A percentile compares a stretch with the other conserved stretches of the same genome.
These are phyloP conservation scores for Tetrax tetrax DNA, from an alignment of 2,113 vertebrate genomes.

Conservation along the genomic window DNA sequence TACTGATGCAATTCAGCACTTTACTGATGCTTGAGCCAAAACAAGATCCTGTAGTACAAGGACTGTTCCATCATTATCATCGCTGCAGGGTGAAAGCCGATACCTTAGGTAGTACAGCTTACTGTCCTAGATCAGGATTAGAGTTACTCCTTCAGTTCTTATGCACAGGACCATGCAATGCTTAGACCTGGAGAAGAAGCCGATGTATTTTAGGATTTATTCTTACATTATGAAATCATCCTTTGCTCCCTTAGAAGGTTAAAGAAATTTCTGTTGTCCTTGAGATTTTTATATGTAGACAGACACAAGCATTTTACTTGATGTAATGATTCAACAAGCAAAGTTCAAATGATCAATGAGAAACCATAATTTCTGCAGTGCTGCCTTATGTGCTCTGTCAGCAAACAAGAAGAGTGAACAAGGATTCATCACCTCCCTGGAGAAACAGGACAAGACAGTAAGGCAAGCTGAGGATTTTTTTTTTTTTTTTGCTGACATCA, in stretches of 20 bases:
- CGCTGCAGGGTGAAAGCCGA: neutral
- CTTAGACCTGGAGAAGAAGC: neutral
- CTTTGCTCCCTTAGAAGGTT: neutral
- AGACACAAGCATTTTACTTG: neutral
- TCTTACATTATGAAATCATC: neutral
- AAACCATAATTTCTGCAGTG: neutral
- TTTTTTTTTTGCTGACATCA: neutral
- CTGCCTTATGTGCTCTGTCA: constrained; percentile 1
- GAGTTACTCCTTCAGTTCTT: neutral
- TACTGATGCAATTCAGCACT: neutral
- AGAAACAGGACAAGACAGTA: neutral
- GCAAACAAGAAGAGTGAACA: neutral
- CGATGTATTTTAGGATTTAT: neutral
- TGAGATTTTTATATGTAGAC: neutral
- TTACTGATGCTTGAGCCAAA: neutral
- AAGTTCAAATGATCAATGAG: constrained; percentile 30
- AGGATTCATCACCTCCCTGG: neutral
- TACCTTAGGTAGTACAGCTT: neutral
- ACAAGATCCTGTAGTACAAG: neutral
- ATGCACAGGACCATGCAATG: neutral
- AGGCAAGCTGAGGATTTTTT: neutral
- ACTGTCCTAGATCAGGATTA: neutral
- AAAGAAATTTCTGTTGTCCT: neutral
- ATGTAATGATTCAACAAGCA: neutral
- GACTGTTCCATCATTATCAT: neutral